phyloP scores from a whole-genome alignment of 2,797 vertebrate species.

The Rhinichthys osculus region DNA sequence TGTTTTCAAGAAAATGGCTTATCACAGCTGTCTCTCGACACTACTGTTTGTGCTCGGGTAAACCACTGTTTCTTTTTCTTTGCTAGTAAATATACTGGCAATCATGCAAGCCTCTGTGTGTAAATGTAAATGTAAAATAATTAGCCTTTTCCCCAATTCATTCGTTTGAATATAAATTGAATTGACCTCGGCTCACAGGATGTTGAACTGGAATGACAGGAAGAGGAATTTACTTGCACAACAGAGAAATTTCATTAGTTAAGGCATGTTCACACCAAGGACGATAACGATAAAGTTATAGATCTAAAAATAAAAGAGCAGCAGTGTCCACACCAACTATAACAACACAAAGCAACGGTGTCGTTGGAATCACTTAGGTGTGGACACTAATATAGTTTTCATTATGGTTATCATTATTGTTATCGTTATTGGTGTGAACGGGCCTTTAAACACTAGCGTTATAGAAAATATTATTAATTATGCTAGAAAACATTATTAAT shows the following conservation, averaged over 20 bases:
- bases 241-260: neutral
- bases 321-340: neutral
- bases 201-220: conserved; percentile 1
- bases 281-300: neutral
- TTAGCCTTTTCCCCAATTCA: neutral
- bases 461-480: neutral
- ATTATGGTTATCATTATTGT: neutral
- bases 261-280: neutral
- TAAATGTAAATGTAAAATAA: neutral
- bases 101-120: neutral
- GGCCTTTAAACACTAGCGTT: neutral
- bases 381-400: neutral
- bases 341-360: neutral
- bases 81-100: neutral
- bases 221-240: neutral
- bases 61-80: neutral
- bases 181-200: neutral
- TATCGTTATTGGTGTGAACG: neutral
- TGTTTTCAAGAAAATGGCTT: conserved; percentile 20
- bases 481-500: no score
- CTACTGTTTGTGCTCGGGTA: neutral
- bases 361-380: neutral
- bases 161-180: neutral
- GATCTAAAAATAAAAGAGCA: neutral
- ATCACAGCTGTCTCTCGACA: neutral